Evolutionary conservation across 2,797 vertebrate genomes (phyloP).

Genomic region (Dendrocincla tyrannina): DNA sequence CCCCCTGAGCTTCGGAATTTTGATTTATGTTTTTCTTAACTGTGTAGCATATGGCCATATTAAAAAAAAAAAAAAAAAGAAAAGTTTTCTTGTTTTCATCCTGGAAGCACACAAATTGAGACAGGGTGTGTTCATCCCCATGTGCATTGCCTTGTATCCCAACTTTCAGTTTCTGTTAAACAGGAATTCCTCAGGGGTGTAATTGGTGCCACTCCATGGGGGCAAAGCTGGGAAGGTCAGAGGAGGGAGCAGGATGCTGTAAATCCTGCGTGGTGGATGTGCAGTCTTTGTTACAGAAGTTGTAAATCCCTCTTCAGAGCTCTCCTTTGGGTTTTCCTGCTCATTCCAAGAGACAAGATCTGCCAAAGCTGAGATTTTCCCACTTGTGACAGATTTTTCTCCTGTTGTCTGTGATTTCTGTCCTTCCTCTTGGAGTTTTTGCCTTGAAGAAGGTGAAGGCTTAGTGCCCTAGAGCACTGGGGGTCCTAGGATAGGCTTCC

Average conservation of each 20-base stretch:
- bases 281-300: fast-evolving
- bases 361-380: not conserved
- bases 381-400: not conserved
- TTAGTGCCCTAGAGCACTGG: not conserved
- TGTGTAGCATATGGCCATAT: not conserved
- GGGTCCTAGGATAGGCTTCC: not conserved
- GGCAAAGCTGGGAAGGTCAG: not conserved
- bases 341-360: not conserved
- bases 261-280: fast-evolving
- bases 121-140: not conserved
- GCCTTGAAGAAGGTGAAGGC: not conserved
- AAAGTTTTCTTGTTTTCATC: not conserved
- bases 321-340: not conserved
- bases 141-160: not conserved
- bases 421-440: not conserved
- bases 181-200: not conserved
- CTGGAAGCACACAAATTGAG: not conserved
- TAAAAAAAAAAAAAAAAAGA: not conserved
- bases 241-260: not conserved
- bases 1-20: not conserved
- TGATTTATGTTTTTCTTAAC: not conserved
- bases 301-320: not conserved
- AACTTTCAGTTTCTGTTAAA: not conserved
- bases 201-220: fast-evolving
- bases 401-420: not conserved